These are phyloP conservation scores for Nomada fabriciana DNA, from an alignment of 2,888 invertebrate species.

Conservation along the genomic window DNA sequence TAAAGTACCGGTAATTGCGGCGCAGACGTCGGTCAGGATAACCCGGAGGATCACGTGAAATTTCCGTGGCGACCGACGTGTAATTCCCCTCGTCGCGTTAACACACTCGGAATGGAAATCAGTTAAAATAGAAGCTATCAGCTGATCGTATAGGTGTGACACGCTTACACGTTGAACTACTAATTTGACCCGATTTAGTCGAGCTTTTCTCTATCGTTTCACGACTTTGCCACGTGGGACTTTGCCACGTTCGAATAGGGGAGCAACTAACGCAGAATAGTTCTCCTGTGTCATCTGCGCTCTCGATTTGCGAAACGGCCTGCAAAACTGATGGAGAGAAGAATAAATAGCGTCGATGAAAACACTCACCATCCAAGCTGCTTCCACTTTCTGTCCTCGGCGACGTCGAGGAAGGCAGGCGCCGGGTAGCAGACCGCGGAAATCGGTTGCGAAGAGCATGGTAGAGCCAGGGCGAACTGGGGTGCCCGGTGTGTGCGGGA, in stretches of 20 bases:
- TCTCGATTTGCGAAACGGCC: no score
- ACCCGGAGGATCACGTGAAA: constrained; percentile 79
- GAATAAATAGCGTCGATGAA: no score
- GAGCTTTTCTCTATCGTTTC: background rate
- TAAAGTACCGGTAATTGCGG: constrained; percentile 82
- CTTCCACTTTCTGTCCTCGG: constrained; percentile 86
- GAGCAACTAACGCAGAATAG: no score
- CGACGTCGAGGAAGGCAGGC: constrained; percentile 85
- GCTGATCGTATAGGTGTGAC: constrained; percentile 12
- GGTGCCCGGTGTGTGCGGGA: constrained; percentile 80
- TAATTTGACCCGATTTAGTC: constrained; percentile 21
- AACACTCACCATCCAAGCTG: constrained; percentile 89
- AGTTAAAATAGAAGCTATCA: constrained; percentile 42
- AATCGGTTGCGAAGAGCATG: constrained; percentile 85
- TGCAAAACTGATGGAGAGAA: background rate
- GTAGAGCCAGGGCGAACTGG: constrained; percentile 84
- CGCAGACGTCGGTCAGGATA: constrained; percentile 76
- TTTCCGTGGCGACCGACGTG: constrained; percentile 69
- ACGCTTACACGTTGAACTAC: background rate
- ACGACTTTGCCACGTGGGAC: no score
- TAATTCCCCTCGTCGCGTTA: constrained; percentile 31
- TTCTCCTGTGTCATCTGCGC: no score
- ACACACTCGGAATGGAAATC: constrained; percentile 41
- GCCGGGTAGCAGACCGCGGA: constrained; percentile 87
- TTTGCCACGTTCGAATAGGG: background rate